These are phyloP conservation scores for Passerina amoena DNA, from an alignment of 2,113 vertebrate species.

Conservation along the genomic window DNA sequence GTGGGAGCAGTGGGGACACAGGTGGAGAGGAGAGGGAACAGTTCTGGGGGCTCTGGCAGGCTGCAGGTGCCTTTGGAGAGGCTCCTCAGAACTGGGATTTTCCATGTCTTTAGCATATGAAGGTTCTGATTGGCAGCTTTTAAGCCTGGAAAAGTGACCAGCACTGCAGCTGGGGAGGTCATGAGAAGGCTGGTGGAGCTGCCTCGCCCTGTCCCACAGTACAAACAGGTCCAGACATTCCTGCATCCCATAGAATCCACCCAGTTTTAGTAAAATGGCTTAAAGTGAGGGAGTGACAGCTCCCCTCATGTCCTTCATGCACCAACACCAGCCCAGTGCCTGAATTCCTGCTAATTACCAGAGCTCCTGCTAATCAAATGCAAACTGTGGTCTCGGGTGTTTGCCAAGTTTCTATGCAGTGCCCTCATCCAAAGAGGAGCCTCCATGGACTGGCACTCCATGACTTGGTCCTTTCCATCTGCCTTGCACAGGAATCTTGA, in stretches of 20 bases:
- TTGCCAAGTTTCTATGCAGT: neutral
- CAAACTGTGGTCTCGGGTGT: neutral
- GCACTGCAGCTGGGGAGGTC: neutral
- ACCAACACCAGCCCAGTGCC: neutral
- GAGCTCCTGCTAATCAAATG: neutral
- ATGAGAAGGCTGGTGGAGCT: neutral
- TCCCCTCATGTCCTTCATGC: neutral
- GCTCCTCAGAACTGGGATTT: neutral
- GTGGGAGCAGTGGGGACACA: neutral
- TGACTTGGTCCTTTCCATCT: conserved; percentile 10
- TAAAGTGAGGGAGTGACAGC: neutral
- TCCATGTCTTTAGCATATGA: neutral
- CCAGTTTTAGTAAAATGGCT: neutral
- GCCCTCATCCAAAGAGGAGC: neutral
- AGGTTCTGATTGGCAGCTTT: neutral
- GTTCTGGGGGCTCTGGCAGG: neutral
- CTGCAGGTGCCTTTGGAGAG: neutral
- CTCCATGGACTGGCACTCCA: neutral
- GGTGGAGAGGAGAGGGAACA: neutral
- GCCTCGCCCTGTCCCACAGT: neutral
- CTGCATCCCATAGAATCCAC: neutral
- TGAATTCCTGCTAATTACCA: neutral
- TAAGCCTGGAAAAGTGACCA: neutral
- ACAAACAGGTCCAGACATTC: neutral
- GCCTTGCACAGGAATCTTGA: conserved; percentile 77